Base-by-base conservation (phyloP, 1,140 invertebrate species). In the Melitaea cinxia region DNA sequence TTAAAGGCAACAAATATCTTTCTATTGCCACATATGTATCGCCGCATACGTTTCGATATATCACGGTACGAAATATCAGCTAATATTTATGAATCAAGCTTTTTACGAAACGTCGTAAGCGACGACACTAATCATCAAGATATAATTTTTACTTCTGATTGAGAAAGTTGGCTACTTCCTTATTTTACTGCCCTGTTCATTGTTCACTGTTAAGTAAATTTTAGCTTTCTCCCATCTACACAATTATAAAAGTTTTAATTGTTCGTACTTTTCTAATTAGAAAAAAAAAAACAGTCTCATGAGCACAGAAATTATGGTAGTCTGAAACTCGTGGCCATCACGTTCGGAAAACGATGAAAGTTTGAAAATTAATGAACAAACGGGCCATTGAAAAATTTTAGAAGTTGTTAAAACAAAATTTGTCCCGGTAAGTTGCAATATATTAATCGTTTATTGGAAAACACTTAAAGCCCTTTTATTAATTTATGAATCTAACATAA, bases 181-280 rank as follows among this genome's bases (percentile, higher is more conserved):
- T 76, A 74, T 82, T 87, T 85, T 86, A 89, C 82, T 86, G 78
- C 83, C 79, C 67, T 81, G 77, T 68, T 77, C 83, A 87, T 87
- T 89, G 84, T 87, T 83, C 84, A 82, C 72, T 73, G 74, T 64
- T 72, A 75, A 85, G 80, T 72, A 85, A 85, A 87, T 84, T 85
- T 86, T 76, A 80, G 74, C 73, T 73, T 80, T 80, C 76, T 78
- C 37, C 73, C 82, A 83, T 85, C 82, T 74, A 78, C 75, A 86
- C 83, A 86, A 89, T 89, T 89, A 86, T 84, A 87, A 86, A 89
- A 89, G 82, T 89, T 89, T 89, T 88, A 89, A 89, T 89, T 88
- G 85, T 82, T 85, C 75, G 64, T 82, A 88, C 86, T 89, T 89
- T 88, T 77, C 76, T 86, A 88, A 89, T 88, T 89, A 86, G 73